phyloP scores from a whole-genome alignment of 2,888 invertebrate genomes.

The Sarcophaga carnaria region DNA sequence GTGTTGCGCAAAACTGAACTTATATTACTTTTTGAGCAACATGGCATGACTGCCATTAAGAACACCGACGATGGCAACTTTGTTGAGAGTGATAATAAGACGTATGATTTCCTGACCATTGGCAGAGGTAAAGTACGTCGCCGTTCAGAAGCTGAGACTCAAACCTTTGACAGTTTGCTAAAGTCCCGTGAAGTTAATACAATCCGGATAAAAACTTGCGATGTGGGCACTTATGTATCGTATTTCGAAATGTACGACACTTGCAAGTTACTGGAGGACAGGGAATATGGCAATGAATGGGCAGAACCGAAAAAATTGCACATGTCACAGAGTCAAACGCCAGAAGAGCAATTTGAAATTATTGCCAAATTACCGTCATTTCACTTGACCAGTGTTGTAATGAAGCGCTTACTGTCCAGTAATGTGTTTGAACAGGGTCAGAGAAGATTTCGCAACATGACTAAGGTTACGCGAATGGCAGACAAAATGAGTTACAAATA shows the following conservation, averaged over 20 bases:
- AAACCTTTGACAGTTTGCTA: constrained; percentile 85
- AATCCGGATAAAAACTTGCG: constrained; percentile 82
- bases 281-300: neutral
- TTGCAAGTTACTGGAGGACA: constrained; percentile 80
- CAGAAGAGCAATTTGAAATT: constrained; percentile 59
- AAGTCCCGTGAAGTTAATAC: constrained; percentile 87
- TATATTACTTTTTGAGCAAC: constrained; percentile 84
- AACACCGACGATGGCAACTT: constrained; percentile 84
- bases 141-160: constrained; percentile 86
- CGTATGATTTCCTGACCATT: constrained; percentile 86
- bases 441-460: constrained; percentile 87
- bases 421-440: constrained; percentile 85
- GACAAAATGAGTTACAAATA: constrained; percentile 86
- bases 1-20: constrained; percentile 87
- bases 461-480: constrained; percentile 84
- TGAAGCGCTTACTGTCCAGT: constrained; percentile 88
- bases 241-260: constrained; percentile 91
- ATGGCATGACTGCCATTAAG: constrained; percentile 84
- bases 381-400: constrained; percentile 84
- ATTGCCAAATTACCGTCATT: constrained; percentile 80
- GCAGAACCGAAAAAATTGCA: constrained; percentile 70
- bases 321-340: constrained; percentile 65
- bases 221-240: constrained; percentile 86
- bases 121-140: constrained; percentile 88
- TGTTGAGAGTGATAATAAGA: constrained; percentile 85